Evolutionary conservation across 2,797 vertebrate genomes (phyloP), one percentile per base, ranked within the genome.

Genomic region (Mionectes olivaceus): DNA sequence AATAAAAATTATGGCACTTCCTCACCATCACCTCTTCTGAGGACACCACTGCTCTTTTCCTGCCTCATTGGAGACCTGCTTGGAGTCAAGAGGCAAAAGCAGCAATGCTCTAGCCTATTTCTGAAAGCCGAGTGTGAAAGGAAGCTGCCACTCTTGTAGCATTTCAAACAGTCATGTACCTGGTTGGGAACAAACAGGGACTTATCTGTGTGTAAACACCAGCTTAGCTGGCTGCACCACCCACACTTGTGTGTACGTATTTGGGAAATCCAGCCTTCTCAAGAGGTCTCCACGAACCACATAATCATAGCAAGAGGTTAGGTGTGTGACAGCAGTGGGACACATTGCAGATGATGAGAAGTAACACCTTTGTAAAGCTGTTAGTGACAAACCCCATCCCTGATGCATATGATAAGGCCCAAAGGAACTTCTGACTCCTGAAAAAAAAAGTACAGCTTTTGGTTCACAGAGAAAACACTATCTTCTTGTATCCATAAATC

Each of bases 241-340:
- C n/a, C 68, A 10, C 41, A 3, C 22, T 25, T 7, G 11, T 33
- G 15, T 2, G 1, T 18, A 24, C 12, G 46, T 3, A 0, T 39
- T 60, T 70, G 65, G 52, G 52, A 75, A 83, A 55, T 27, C 22
- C 68, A 70, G 7, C n/a, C n/a, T n/a, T 19, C 16, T 55, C 39
- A 19, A 30, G 71, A 50, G 35, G 14, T 13, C 5, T 24, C 3
- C 37, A 19, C 7, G 25, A 35, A 5, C 47, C 1, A 1, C 16
- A 15, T 18, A 39, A 2, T 16, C 30, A 25, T 33, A 25, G 13
- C 21, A 63, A 56, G 24, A 19, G 22, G 24, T 24, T 82, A 37
- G 10, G 5, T 27, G 12, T 1, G 0, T 1, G 13, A 6, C 15
- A 47, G 49, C 77, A 44, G 33, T 0, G 25, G 30, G n/a, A 59